These are phyloP conservation scores for Luscinia luscinia DNA, from an alignment of 2,797 vertebrate species.

Conservation along the genomic window DNA sequence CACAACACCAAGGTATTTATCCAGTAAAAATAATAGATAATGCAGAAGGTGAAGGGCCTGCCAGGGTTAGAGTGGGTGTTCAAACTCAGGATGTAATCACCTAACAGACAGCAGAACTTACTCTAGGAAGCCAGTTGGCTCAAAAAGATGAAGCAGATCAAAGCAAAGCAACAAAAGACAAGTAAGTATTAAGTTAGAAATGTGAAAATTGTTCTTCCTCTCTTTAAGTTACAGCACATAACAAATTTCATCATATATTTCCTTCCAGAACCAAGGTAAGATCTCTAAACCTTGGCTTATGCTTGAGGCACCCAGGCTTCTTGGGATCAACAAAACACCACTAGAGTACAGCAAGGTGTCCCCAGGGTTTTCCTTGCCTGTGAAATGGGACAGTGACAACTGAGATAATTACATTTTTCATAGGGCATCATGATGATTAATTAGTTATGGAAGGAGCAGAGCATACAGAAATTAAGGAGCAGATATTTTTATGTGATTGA, in stretches of 20 bases:
- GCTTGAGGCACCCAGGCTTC: not conserved
- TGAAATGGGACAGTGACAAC: not conserved
- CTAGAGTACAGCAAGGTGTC: not conserved
- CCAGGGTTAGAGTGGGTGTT: not conserved
- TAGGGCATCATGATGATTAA: slow-evolving; percentile 18
- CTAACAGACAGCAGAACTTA: not conserved
- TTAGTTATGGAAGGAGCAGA: not conserved
- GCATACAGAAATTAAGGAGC: slow-evolving; percentile 14
- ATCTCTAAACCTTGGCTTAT: not conserved
- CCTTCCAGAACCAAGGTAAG: not conserved
- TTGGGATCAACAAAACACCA: not conserved
- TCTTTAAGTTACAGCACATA: not conserved
- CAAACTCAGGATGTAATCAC: fast-evolving
- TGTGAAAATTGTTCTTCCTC: not conserved
- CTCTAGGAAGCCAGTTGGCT: not conserved
- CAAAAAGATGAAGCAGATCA: not conserved
- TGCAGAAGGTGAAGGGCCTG: not conserved
- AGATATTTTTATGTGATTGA: slow-evolving; percentile 28
- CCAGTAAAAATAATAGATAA: not conserved
- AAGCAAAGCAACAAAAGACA: not conserved
- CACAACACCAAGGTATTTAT: not conserved
- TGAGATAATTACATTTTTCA: slow-evolving; percentile 56
- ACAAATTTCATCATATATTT: not conserved
- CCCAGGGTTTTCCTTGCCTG: not conserved
- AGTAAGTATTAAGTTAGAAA: not conserved